Percentiles rank a stretch among this genome's conserved stretches.
These are phyloP conservation scores for Betta splendens DNA, from an alignment of 2,797 vertebrate species.

Conservation along the genomic window DNA sequence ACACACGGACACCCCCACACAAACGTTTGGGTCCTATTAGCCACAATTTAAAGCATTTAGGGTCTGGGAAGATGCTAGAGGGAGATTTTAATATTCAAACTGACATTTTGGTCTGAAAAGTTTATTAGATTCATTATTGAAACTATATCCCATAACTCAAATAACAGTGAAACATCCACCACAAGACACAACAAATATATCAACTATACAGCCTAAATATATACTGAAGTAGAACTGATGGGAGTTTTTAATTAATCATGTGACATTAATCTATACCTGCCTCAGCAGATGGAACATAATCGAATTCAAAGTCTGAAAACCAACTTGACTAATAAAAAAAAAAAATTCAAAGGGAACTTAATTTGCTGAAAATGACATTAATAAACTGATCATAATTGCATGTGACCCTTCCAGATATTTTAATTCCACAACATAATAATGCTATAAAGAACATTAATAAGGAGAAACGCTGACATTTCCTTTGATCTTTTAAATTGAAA, in stretches of 20 bases:
- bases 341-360: slow-evolving; percentile 60
- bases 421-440: slow-evolving; percentile 75
- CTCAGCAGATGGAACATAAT: slow-evolving; percentile 31
- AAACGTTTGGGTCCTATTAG: slow-evolving; percentile 77
- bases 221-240: not conserved
- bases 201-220: not conserved
- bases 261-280: slow-evolving; percentile 11
- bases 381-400: slow-evolving; percentile 73
- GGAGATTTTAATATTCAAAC: slow-evolving; percentile 66
- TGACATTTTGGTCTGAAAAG: slow-evolving; percentile 64
- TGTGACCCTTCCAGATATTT: slow-evolving; percentile 68
- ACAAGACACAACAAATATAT: slow-evolving; percentile 26
- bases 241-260: too few species aligned
- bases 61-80: slow-evolving; percentile 52
- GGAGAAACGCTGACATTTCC: slow-evolving; percentile 49
- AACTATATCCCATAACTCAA: slow-evolving; percentile 47
- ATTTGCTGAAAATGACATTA: slow-evolving; percentile 67
- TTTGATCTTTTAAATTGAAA: slow-evolving; percentile 67
- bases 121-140: slow-evolving; percentile 56
- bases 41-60: slow-evolving; percentile 69
- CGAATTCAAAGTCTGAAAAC: slow-evolving; percentile 41
- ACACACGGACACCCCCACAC: slow-evolving; percentile 8
- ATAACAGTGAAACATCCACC: slow-evolving; percentile 34
- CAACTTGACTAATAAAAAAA: slow-evolving; percentile 34
- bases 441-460: slow-evolving; percentile 66